Conservation (phyloP, 2,888 invertebrate genomes). For the Lacanobia oleracea region DNA sequence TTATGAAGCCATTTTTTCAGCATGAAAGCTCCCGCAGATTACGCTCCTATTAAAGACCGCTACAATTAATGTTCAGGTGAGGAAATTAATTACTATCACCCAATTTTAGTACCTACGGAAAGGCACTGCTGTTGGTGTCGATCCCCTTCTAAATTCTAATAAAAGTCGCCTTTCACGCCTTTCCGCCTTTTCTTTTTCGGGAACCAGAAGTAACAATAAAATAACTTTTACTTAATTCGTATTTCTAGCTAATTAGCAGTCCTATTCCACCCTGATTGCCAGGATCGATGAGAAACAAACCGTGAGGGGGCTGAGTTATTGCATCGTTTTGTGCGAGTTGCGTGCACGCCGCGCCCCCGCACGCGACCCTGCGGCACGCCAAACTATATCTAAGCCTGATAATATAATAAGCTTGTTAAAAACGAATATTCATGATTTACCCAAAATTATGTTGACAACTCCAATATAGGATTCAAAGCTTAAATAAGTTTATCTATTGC, state of each 20-base stretch:
- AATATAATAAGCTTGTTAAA: conserved; percentile 67
- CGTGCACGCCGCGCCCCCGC: conserved; percentile 74
- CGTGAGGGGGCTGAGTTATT: conserved; percentile 71
- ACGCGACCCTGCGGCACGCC: conserved; percentile 74
- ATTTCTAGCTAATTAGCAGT: conserved; percentile 33
- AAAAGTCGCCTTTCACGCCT: neutral
- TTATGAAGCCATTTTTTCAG: neutral
- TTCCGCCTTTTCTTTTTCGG: neutral
- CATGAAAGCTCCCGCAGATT: neutral
- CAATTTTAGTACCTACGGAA: neutral
- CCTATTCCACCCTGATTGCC: conserved; percentile 54
- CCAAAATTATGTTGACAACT: conserved; percentile 29
- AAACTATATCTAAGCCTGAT: conserved; percentile 66
- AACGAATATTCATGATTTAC: conserved; percentile 56
- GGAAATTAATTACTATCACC: neutral
- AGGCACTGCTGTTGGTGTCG: neutral
- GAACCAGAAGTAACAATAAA: conserved; percentile 2
- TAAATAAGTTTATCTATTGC: conserved; percentile 13
- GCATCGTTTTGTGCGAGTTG: conserved; percentile 75
- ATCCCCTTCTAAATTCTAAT: neutral
- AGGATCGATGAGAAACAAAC: conserved; percentile 62
- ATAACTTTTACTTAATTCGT: conserved; percentile 33
- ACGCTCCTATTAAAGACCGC: neutral
- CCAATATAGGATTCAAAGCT: conserved; percentile 9
- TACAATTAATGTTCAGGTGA: neutral